phyloP scores from a whole-genome alignment of 1,140 invertebrate genomes.

The Colletes latitarsis region DNA sequence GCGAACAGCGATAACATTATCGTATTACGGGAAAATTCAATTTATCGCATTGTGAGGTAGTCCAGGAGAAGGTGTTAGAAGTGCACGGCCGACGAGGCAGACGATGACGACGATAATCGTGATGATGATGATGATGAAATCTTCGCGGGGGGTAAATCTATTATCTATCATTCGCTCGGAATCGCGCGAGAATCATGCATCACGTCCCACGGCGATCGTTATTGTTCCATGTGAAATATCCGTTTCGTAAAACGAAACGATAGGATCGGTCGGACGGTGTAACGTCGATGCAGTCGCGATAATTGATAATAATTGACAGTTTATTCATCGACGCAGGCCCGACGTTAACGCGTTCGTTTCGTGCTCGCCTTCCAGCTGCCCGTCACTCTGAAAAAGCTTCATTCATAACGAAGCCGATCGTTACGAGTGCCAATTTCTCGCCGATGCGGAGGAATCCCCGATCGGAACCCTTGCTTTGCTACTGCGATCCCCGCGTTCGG shows the following conservation, averaged over 20 bases:
- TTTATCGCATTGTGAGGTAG: slow-evolving; percentile 53
- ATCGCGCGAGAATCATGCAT: slow-evolving; percentile 55
- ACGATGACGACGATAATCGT: slow-evolving; percentile 10
- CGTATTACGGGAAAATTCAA: slow-evolving; percentile 62
- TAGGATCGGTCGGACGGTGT: slow-evolving; percentile 11
- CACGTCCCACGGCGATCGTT: slow-evolving; percentile 24
- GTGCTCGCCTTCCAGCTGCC: neutral
- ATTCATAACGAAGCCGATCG: too few relatives aligned
- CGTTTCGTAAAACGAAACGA: slow-evolving; percentile 34
- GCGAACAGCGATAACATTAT: slow-evolving; percentile 61
- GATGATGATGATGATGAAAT: slow-evolving; percentile 64
- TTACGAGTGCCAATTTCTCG: too few relatives aligned
- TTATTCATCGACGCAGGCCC: neutral
- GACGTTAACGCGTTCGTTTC: neutral
- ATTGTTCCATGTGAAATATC: slow-evolving; percentile 36
- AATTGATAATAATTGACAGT: slow-evolving; percentile 48
- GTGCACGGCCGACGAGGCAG: neutral
- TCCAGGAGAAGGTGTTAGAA: slow-evolving; percentile 31
- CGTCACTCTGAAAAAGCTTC: neutral
- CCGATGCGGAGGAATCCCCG: too few relatives aligned
- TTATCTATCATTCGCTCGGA: slow-evolving; percentile 57
- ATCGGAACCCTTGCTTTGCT: too few relatives aligned
- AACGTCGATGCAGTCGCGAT: slow-evolving; percentile 4
- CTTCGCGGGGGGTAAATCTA: slow-evolving; percentile 57
- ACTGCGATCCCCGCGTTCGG: too few relatives aligned